Evolutionary conservation across 2,888 invertebrate species (phyloP).

Genomic region (Pterobdella sp.): DNA sequence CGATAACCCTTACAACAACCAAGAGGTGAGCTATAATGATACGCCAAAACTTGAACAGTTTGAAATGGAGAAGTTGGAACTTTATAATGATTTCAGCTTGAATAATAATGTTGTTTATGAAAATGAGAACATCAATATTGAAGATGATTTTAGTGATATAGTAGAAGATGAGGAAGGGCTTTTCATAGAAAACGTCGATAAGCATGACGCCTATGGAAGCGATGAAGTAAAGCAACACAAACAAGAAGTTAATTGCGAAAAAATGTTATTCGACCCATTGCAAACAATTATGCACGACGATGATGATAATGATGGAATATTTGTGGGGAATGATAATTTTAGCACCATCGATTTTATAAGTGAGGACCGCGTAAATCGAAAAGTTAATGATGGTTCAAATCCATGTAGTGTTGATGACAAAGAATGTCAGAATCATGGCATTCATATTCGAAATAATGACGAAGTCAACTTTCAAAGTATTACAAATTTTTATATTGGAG

Average conservation of each 20-base stretch:
- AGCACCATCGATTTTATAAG: too few species aligned
- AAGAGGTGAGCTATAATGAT: too few species aligned
- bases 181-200: not conserved
- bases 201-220: not conserved
- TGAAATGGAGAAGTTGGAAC: too few species aligned
- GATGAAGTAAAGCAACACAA: not conserved
- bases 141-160: not conserved
- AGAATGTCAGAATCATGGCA: not conserved
- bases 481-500: not conserved
- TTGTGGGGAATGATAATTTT: too few species aligned
- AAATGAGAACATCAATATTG: not conserved
- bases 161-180: not conserved
- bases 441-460: not conserved
- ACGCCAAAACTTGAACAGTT: too few species aligned
- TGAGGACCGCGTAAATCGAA: too few species aligned
- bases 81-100: not conserved
- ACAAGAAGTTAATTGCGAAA: not conserved
- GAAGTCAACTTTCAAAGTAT: not conserved
- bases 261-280: slow-evolving; percentile 26
- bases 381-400: not conserved
- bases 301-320: slow-evolving; percentile 16
- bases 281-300: slow-evolving; percentile 30
- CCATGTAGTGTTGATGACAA: not conserved
- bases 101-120: not conserved
- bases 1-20: too few species aligned